These are phyloP conservation scores for Rhagoletis pomonella DNA, from an alignment of 1,140 invertebrate genomes.

Conservation along the genomic window DNA sequence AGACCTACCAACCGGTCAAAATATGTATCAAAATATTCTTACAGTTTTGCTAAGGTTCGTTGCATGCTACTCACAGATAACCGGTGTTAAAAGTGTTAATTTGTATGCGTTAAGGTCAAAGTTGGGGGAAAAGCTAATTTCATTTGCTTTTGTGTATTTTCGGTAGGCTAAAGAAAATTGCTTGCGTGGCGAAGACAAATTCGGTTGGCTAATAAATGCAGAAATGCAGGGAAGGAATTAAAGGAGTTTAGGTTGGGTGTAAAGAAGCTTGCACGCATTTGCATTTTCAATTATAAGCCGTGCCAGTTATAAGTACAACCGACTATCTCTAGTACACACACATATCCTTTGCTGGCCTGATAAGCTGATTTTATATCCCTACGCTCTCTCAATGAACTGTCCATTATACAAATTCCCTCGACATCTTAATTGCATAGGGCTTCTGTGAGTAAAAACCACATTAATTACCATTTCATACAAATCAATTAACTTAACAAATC, in stretches of 20 bases:
- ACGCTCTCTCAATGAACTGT: not conserved
- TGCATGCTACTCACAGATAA: constrained; percentile 26
- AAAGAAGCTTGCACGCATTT: not conserved
- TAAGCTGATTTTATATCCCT: not conserved
- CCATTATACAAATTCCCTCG: not conserved
- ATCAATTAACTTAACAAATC: constrained; percentile 27
- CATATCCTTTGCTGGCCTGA: not conserved
- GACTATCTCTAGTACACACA: not conserved
- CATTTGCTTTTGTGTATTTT: not conserved
- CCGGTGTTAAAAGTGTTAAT: constrained; percentile 17
- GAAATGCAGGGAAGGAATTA: not conserved
- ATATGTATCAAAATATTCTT: not conserved
- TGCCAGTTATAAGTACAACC: not conserved
- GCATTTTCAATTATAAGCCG: constrained; percentile 33
- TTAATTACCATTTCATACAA: constrained; percentile 31
- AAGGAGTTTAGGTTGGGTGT: not conserved
- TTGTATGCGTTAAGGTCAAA: constrained; percentile 13
- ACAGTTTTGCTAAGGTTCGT: not conserved
- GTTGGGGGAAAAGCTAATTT: constrained; percentile 2
- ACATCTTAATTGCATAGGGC: not conserved
- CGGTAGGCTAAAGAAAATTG: not conserved
- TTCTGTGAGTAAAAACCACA: not conserved
- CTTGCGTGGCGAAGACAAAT: not conserved
- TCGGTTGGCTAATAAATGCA: not conserved
- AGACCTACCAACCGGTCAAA: not conserved